phyloP scores from a whole-genome alignment of 2,888 invertebrate genomes.

The Caenorhabditis sp. region DNA sequence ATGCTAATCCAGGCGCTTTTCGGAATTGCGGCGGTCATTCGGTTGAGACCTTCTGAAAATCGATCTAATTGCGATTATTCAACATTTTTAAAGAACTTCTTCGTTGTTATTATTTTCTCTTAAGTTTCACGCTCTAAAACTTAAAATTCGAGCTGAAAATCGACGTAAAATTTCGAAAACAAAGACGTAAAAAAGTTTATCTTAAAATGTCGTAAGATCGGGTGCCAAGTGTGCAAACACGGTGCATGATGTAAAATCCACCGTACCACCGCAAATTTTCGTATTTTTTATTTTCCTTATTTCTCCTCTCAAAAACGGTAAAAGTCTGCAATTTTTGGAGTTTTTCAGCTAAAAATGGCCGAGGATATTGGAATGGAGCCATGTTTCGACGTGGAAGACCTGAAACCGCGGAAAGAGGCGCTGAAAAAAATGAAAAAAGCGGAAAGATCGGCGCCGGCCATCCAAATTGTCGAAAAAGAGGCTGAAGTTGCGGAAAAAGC shows the following conservation, averaged over 20 bases:
- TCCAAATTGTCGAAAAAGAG: conserved; percentile 10
- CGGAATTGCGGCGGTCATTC: conserved; percentile 63
- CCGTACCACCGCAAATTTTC: neutral
- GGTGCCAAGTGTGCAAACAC: neutral
- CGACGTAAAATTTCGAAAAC: neutral
- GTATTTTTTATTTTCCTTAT: conserved; percentile 1
- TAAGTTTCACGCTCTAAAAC: neutral
- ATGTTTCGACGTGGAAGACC: conserved; percentile 53
- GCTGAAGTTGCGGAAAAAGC: neutral
- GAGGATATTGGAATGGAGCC: conserved; percentile 65
- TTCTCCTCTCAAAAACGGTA: neutral
- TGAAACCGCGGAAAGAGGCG: conserved; percentile 51
- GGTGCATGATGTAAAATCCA: neutral
- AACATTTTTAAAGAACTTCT: neutral
- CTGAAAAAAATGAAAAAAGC: conserved; percentile 46
- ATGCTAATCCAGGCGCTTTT: conserved; percentile 70
- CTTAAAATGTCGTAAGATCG: conserved; percentile 30
- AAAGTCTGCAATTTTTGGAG: conserved; percentile 5
- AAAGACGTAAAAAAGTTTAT: too few relatives aligned
- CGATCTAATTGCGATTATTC: neutral
- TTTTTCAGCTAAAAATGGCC: conserved; percentile 50
- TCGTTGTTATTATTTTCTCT: too few relatives aligned
- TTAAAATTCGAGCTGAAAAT: too few relatives aligned
- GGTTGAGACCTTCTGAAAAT: conserved; percentile 11
- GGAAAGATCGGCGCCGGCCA: conserved; percentile 32